phyloP scores from a whole-genome alignment of 92 coral and sea anemone genomes.

The Umimayanthus chanpuru region DNA sequence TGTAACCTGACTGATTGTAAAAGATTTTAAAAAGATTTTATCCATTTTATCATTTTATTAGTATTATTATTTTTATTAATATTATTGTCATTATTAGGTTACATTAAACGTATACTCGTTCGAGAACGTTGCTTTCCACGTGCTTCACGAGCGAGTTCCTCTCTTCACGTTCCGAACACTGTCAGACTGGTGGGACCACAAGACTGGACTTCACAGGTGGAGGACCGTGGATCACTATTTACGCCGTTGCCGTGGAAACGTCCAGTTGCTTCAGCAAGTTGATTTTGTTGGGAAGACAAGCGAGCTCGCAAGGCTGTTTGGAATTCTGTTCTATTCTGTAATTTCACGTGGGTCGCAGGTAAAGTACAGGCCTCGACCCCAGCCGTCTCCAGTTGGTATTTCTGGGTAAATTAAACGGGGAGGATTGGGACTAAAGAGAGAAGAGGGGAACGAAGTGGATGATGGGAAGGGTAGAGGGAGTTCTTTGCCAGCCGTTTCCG shows the following conservation, averaged over 20 bases:
- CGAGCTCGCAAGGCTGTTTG: constrained; percentile 98
- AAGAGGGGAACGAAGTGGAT: too few species aligned
- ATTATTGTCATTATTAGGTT: constrained; percentile 50
- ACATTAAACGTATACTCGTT: constrained; percentile 86
- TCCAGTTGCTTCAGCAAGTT: constrained; percentile 78
- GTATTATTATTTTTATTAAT: too few species aligned
- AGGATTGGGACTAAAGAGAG: too few species aligned
- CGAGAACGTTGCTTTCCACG: constrained; percentile 93
- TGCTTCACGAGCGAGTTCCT: constrained; percentile 93
- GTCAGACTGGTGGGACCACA: constrained; percentile 98
- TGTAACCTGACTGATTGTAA: too few species aligned
- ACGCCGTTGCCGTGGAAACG: constrained; percentile 89
- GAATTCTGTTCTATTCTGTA: constrained; percentile 92
- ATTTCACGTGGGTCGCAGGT: constrained; percentile 99
- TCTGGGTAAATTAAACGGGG: too few species aligned
- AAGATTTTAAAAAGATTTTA: too few species aligned
- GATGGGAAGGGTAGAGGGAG: too few species aligned
- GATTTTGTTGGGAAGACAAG: constrained; percentile 96
- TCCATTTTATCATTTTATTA: too few species aligned
- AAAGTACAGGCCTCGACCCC: neutral
- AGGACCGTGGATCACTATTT: constrained; percentile 94
- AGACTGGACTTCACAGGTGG: constrained; percentile 86
- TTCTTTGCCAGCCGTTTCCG: too few species aligned
- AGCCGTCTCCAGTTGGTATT: too few species aligned
- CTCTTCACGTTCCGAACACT: constrained; percentile 86